These are phyloP conservation scores for Orthonyx spaldingii DNA, from an alignment of 2,113 vertebrate species.

Conservation along the genomic window DNA sequence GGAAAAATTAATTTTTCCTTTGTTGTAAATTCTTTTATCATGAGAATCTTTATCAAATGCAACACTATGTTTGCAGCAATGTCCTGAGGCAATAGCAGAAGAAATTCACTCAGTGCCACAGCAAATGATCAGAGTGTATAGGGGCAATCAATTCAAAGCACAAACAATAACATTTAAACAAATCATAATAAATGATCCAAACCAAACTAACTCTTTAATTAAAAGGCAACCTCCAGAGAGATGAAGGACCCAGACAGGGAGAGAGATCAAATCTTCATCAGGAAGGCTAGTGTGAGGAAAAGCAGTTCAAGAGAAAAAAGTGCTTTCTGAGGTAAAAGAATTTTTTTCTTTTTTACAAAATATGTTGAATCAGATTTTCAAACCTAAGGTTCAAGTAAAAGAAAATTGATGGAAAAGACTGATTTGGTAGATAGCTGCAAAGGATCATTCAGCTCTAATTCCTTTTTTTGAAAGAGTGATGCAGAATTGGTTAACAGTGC, in stretches of 20 bases:
- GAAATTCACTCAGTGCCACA: slow-evolving; percentile 17
- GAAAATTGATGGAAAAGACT: background rate
- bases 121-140: slow-evolving; percentile 37
- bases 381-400: background rate
- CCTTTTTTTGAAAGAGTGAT: background rate
- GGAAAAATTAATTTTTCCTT: slow-evolving; percentile 65
- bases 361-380: background rate
- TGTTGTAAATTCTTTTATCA: slow-evolving; percentile 52
- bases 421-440: background rate
- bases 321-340: background rate
- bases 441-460: background rate
- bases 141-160: slow-evolving; percentile 35
- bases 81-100: slow-evolving; percentile 49
- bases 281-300: background rate
- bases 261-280: background rate
- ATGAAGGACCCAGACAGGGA: background rate
- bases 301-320: slow-evolving; percentile 3
- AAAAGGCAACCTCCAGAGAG: slow-evolving; percentile 43
- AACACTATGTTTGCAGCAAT: slow-evolving; percentile 28
- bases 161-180: slow-evolving; percentile 56
- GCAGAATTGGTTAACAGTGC: background rate
- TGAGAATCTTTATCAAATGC: slow-evolving; percentile 55
- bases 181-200: slow-evolving; percentile 46
- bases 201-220: slow-evolving; percentile 55
- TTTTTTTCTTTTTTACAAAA: background rate